Conservation (phyloP, 2,113 vertebrate genomes). For the Collichthys lucidus region DNA sequence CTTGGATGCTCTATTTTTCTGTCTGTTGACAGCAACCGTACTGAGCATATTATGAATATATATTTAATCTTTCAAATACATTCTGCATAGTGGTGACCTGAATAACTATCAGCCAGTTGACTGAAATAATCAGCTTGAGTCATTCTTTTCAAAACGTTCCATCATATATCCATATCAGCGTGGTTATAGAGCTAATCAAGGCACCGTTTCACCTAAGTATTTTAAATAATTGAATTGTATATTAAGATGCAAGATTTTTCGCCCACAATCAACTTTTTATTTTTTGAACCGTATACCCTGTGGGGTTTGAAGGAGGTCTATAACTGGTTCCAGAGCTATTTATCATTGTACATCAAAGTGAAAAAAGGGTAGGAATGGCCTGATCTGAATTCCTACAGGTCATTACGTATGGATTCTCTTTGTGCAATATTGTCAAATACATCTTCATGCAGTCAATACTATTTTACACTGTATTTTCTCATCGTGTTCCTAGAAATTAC, state of each 20-base stretch:
- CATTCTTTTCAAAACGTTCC: neutral
- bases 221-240: too few species aligned
- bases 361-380: neutral
- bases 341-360: neutral
- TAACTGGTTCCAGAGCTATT: neutral
- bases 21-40: neutral
- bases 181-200: neutral
- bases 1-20: slow-evolving; percentile 3
- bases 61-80: neutral
- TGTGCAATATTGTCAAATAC: too few species aligned
- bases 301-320: neutral
- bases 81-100: neutral
- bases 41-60: neutral
- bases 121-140: neutral
- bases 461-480: too few species aligned
- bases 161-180: too few species aligned
- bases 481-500: too few species aligned
- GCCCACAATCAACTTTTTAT: neutral
- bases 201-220: neutral
- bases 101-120: neutral
- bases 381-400: too few species aligned
- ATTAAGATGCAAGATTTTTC: neutral
- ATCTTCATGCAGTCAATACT: too few species aligned
- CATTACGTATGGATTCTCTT: neutral
- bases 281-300: neutral